Percentiles rank a stretch among this genome's conserved stretches.
Evolutionary conservation across 1,140 invertebrate species (phyloP).

Genomic region (Gryon sp.): DNA sequence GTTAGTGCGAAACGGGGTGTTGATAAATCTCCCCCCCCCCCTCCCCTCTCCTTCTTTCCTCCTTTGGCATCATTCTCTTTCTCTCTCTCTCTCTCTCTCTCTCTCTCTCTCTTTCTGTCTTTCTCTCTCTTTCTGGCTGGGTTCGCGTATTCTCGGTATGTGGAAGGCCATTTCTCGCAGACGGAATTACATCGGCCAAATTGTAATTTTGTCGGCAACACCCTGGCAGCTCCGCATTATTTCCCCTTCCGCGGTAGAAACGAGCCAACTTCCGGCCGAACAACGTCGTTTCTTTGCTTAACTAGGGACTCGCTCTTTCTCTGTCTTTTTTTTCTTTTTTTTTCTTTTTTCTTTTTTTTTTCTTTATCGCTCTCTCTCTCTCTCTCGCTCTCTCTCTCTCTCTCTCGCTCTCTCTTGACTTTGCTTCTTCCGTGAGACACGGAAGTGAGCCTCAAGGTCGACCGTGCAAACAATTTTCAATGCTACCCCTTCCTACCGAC

Average conservation of each 20-base stretch:
- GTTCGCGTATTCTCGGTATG: constrained; percentile 70
- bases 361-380: too few species aligned
- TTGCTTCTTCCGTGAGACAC: too few species aligned
- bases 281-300: constrained; percentile 68
- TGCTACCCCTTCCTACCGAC: too few species aligned
- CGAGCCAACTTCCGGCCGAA: constrained; percentile 66
- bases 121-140: constrained; percentile 32
- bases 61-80: constrained; percentile 19
- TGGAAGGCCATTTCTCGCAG: constrained; percentile 76
- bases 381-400: too few species aligned
- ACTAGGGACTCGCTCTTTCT: constrained; percentile 49
- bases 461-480: too few species aligned
- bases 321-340: neutral
- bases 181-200: constrained; percentile 78
- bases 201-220: constrained; percentile 78
- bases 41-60: constrained; percentile 15
- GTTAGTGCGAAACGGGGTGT: constrained; percentile 77
- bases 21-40: constrained; percentile 73
- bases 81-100: constrained; percentile 7
- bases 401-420: too few species aligned
- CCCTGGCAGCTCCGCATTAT: constrained; percentile 72
- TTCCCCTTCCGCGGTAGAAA: constrained; percentile 65
- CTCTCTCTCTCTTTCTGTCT: constrained; percentile 34
- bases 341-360: constrained; percentile 59
- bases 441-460: too few species aligned